phyloP scores from a whole-genome alignment of 2,888 invertebrate genomes.

The Andrena flavipes region DNA sequence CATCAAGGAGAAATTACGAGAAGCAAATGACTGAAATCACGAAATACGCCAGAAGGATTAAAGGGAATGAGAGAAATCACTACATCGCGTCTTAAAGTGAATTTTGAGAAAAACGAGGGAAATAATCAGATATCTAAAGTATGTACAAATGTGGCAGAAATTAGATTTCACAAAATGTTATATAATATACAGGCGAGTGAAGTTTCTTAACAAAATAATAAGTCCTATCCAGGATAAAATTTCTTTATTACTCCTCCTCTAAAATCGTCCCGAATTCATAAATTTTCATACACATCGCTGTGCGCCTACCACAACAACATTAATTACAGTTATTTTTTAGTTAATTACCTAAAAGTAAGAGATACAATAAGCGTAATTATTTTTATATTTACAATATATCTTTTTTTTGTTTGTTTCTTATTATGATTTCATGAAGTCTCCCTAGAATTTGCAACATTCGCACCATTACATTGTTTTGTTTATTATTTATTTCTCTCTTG shows the following conservation, averaged over 20 bases:
- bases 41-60: not conserved
- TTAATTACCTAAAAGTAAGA: constrained; percentile 84
- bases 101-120: constrained; percentile 73
- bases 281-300: constrained; percentile 83
- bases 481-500: constrained; percentile 45
- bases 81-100: constrained; percentile 44
- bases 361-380: constrained; percentile 85
- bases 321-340: constrained; percentile 84
- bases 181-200: constrained; percentile 71
- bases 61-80: constrained; percentile 11
- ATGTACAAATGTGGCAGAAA: constrained; percentile 72
- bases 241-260: constrained; percentile 83
- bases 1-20: not conserved
- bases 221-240: constrained; percentile 83
- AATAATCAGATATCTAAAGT: constrained; percentile 67
- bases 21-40: not conserved
- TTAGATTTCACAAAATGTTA: constrained; percentile 67
- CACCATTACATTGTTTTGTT: constrained; percentile 69
- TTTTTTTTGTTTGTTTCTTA: constrained; percentile 76
- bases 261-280: constrained; percentile 83
- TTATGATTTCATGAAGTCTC: constrained; percentile 76
- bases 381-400: constrained; percentile 83
- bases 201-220: constrained; percentile 74
- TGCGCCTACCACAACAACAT: constrained; percentile 84
- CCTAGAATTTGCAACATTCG: constrained; percentile 74